Evolutionary conservation across 2,113 vertebrate genomes (phyloP), one percentile per base, ranked within the genome.

Genomic region (Telmatochromis bifrenatus): DNA sequence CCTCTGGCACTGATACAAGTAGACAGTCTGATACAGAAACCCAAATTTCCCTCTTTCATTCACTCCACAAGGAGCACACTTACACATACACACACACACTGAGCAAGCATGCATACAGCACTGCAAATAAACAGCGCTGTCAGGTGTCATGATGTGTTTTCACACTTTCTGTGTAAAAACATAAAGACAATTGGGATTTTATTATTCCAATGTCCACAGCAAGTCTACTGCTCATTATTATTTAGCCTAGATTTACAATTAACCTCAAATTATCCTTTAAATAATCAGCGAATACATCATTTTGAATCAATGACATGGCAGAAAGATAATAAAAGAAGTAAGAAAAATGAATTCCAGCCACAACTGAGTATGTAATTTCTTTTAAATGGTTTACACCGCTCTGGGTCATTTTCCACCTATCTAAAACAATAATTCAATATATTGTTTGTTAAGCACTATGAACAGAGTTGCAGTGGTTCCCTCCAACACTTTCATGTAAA

Each of bases 21-120:
- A 87, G 84, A 89, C 88, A 84, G 84, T 85, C 87, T 87, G 85
- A 90, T 83, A 92, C 55, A 86, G 53, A 84, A 60, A 87, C 91
- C 77, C 82, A 86, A 53, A 86, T 68, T 33, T 58, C 81, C 15
- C 77, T 85, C 54, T 87, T 68, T 75, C 23, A 49, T 31, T 23
- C 53, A 33, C 58, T 90, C 28, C 81, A 54, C 55, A 79, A 31
- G 81, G 17, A 26, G 26, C 17, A 77, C 13, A 73, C 58, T 19
- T 19, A 77, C 23, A n/a, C 21, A 39, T 9, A 75, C n/a, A 12
- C 31, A 56, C 54, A 75, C 28, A 26, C 26, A 81, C 21, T 9
- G 5, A 81, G 10, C 55, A 86, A 17, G 80, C n/a, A 87, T 60
- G 45, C 23, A 15, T 4, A 82, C 9, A 49, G 7, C 73, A 81